Evolutionary conservation across 2,797 vertebrate species (phyloP), one percentile per base, ranked within the genome.

Genomic region (Peromyscus aztecus): DNA sequence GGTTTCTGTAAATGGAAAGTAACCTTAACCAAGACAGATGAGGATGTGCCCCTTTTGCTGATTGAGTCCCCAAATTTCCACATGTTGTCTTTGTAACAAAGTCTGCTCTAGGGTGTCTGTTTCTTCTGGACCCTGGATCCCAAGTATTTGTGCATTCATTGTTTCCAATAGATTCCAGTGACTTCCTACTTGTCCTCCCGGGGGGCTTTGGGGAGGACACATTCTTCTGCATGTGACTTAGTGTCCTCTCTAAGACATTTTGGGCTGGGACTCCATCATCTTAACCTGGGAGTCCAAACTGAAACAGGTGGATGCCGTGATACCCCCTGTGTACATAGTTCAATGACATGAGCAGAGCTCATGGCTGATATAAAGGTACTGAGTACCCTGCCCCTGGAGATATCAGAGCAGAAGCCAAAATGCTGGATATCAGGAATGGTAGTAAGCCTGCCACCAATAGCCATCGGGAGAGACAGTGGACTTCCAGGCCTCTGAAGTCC

Each of bases 341-440:
- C 17, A 34, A 24, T 0, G 0, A 14, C 29, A 55, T 16, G 10
- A 52, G 19, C 49, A 52, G 17, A 71, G 52, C 10, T 78, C 63
- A 29, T 7, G 4, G 2, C n/a, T 40, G 12, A 43, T 17, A 31
- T 63, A 1, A 75, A 80, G 13, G 55, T 40, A 75, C 29, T 75
- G 77, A 94, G 89, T 12, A 95, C 37, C 52, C n/a, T 19, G 14
- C 46, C 83, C 89, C 89, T 67, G 37, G 57, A 77, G 57, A n/a
- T 17, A 87, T 29, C 75, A 40, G 88, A 94, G 81, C 46, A 80
- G 75, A 61, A 71, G 16, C 29, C 6, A 2, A 11, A 37, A 75
- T 46, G 24, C 23, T 21, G 17, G n/a, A 23, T 4, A 29, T 43
- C 52, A 49, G 14, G 61, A 83, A 57, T 0, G 19, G 52, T 59